A percentile compares a stretch with the other conserved stretches of the same genome.
phyloP scores from a whole-genome alignment of 2,888 invertebrate genomes.

The Drosophila neotestacea region DNA sequence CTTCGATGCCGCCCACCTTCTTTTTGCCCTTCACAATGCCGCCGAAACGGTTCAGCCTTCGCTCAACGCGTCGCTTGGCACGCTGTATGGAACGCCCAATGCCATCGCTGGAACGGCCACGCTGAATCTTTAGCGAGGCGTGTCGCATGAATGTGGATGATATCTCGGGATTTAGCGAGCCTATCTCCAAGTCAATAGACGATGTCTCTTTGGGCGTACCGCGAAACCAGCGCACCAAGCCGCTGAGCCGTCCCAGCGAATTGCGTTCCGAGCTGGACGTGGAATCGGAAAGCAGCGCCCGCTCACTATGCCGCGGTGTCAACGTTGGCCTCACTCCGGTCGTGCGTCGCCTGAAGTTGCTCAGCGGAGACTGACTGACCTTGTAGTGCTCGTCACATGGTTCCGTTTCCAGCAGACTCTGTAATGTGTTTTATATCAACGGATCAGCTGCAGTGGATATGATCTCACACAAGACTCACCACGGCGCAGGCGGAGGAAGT shows the following conservation, averaged over 20 bases:
- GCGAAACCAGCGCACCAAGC: conserved; percentile 89
- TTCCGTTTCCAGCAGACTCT: conserved; percentile 94
- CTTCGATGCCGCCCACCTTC: conserved; percentile 95
- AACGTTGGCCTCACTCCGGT: conserved; percentile 87
- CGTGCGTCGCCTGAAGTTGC: conserved; percentile 90
- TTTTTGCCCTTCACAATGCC: conserved; percentile 94
- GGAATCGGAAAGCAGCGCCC: conserved; percentile 88
- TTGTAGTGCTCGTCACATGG: conserved; percentile 90
- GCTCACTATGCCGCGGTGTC: conserved; percentile 94
- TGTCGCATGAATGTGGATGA: conserved; percentile 87
- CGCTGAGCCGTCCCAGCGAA: conserved; percentile 88
- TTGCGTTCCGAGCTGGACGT: conserved; percentile 85
- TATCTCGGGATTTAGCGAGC: conserved; percentile 87
- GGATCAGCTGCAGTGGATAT: conserved; percentile 21
- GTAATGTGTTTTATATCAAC: conserved; percentile 47
- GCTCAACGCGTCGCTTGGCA: conserved; percentile 95
- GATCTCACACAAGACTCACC: conserved; percentile 80
- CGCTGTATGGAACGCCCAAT: conserved; percentile 90
- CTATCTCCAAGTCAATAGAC: conserved; percentile 87
- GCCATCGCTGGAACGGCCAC: conserved; percentile 84
- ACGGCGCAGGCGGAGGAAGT: conserved; percentile 95
- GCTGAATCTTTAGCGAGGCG: conserved; percentile 85
- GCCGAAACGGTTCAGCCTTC: conserved; percentile 93
- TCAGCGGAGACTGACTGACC: conserved; percentile 91
- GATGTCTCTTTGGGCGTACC: conserved; percentile 87